Evolutionary conservation across 2,888 invertebrate species (phyloP).

Genomic region (Drosophila meridiana): DNA sequence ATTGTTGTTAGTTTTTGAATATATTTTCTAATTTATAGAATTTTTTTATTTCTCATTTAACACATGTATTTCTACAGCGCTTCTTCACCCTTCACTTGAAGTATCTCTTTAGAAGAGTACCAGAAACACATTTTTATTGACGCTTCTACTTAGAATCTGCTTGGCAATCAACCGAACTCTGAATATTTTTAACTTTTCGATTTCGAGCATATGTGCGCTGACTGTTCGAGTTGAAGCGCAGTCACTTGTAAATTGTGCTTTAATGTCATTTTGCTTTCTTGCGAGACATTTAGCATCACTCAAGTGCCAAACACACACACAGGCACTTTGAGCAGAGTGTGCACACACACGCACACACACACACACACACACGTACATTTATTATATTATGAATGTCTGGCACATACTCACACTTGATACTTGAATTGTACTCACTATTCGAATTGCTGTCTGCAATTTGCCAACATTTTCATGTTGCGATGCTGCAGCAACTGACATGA

Average conservation of each 20-base stretch:
- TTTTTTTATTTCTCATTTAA: neutral
- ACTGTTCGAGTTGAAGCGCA: slow-evolving; percentile 7
- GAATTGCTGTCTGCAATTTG: slow-evolving; percentile 54
- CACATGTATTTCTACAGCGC: neutral
- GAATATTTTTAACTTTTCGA: neutral
- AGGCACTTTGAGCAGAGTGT: slow-evolving; percentile 2
- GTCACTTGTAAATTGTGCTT: slow-evolving; percentile 34
- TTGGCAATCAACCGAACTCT: neutral
- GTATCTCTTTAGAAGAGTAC: neutral
- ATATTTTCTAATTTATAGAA: neutral
- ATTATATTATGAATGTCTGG: slow-evolving; percentile 52
- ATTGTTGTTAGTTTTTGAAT: neutral
- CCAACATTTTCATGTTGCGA: slow-evolving; percentile 40
- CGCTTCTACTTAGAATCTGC: neutral
- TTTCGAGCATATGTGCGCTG: slow-evolving; percentile 6
- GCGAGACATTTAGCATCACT: slow-evolving; percentile 41
- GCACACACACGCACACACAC: neutral
- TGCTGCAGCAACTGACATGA: slow-evolving; percentile 25
- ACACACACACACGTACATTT: slow-evolving; percentile 21
- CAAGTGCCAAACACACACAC: slow-evolving; percentile 25
- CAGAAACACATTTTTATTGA: neutral
- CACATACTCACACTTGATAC: slow-evolving; percentile 50
- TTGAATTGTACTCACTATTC: slow-evolving; percentile 47
- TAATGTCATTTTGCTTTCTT: slow-evolving; percentile 40
- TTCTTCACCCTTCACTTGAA: neutral